Conservation (phyloP, 2,113 vertebrate species). For the Odontophorus gujanensis region DNA sequence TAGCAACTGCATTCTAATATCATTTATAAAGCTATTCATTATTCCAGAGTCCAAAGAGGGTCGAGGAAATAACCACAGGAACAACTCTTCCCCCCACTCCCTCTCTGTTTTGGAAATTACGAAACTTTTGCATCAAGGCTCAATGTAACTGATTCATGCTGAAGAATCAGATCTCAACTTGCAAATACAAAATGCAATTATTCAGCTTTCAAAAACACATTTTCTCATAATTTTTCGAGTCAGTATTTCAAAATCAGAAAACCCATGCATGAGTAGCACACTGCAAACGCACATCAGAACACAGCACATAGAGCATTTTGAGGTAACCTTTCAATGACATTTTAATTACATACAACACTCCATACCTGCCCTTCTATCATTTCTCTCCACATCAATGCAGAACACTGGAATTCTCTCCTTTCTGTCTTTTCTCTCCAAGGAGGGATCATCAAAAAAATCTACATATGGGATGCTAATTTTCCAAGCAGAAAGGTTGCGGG, state of each 20-base stretch:
- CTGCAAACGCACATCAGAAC: not conserved
- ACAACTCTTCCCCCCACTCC: not conserved
- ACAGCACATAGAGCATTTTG: not conserved
- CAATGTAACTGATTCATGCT: not conserved
- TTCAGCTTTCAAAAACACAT: not conserved
- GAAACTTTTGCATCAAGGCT: not conserved
- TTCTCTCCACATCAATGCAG: conserved; percentile 94
- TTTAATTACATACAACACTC: not conserved
- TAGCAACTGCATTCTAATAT: not conserved
- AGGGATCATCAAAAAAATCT: conserved; percentile 88
- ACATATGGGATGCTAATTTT: conserved; percentile 90
- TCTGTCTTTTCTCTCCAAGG: conserved; percentile 82
- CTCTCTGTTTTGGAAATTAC: not conserved
- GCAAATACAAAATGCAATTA: not conserved
- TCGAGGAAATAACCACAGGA: not conserved
- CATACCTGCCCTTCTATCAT: conserved; percentile 88
- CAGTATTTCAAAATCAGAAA: not conserved
- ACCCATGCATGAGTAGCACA: not conserved
- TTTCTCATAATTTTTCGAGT: not conserved
- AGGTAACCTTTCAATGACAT: not conserved
- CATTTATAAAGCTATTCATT: not conserved
- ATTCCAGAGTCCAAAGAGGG: not conserved
- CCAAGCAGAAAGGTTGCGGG: conserved; percentile 91
- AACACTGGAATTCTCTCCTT: conserved; percentile 93
- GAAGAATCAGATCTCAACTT: not conserved